phyloP scores from a whole-genome alignment of 2,113 vertebrate species.

The Lamprotornis superbus region DNA sequence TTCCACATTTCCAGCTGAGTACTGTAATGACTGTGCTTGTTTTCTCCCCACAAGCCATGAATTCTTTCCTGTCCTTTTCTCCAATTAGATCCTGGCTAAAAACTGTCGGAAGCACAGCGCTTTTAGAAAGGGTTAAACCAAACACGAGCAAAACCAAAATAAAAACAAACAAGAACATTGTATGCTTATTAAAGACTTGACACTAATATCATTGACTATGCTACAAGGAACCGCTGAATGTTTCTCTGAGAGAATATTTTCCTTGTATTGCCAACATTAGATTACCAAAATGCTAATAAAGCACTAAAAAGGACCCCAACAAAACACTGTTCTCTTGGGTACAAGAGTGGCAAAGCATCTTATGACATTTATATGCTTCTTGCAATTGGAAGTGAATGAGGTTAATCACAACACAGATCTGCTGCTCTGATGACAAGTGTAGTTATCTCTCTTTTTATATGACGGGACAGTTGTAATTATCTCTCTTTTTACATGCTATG shows the following conservation, averaged over 20 bases:
- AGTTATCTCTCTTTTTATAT: not conserved
- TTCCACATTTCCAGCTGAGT: not conserved
- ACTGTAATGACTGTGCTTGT: not conserved
- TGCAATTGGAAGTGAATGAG: not conserved
- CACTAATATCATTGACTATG: not conserved
- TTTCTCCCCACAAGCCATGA: not conserved
- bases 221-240: not conserved
- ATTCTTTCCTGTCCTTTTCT: not conserved
- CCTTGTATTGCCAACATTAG: not conserved
- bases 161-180: not conserved
- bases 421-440: not conserved
- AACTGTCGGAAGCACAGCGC: not conserved
- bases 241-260: not conserved
- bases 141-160: not conserved
- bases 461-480: not conserved
- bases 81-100: not conserved
- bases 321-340: not conserved
- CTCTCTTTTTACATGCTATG: not conserved
- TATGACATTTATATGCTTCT: not conserved
- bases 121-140: not conserved
- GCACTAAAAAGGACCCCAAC: not conserved
- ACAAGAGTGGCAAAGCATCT: not conserved
- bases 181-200: not conserved
- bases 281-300: constrained; percentile 1
- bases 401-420: not conserved